A percentile compares a stretch with the other conserved stretches of the same genome.
These are phyloP conservation scores for Hemichromis elongatus DNA, from an alignment of 2,113 vertebrate species.

Conservation along the genomic window DNA sequence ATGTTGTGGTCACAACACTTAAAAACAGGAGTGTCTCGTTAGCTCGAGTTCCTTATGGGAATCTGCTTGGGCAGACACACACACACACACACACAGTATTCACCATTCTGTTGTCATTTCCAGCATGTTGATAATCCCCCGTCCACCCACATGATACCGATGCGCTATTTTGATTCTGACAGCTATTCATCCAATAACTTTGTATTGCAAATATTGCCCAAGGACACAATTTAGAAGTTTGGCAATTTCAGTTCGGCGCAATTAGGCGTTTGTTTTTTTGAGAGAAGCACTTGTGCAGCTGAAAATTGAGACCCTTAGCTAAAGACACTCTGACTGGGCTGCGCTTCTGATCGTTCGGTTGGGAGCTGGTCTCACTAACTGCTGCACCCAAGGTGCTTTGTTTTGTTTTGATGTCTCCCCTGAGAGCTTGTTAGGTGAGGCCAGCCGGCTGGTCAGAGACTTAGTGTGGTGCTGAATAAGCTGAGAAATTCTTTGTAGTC, in stretches of 20 bases:
- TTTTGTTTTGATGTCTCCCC: neutral
- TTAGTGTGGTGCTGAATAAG: neutral
- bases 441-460: neutral
- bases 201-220: neutral
- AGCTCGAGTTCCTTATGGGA: neutral
- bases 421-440: conserved; percentile 42
- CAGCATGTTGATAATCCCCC: neutral
- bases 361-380: neutral
- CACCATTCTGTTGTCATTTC: neutral
- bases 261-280: neutral
- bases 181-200: neutral
- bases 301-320: neutral
- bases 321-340: neutral
- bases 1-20: neutral
- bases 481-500: conserved; percentile 7
- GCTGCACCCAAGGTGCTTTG: neutral
- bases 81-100: neutral
- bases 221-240: neutral
- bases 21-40: neutral
- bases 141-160: neutral
- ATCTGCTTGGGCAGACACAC: neutral
- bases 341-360: neutral
- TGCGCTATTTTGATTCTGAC: neutral
- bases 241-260: neutral
- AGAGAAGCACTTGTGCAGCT: neutral